phyloP scores from a whole-genome alignment of 30 jellyfish, hydroid and myxozoan genomes.

The Pseudorhiza aurosa region DNA sequence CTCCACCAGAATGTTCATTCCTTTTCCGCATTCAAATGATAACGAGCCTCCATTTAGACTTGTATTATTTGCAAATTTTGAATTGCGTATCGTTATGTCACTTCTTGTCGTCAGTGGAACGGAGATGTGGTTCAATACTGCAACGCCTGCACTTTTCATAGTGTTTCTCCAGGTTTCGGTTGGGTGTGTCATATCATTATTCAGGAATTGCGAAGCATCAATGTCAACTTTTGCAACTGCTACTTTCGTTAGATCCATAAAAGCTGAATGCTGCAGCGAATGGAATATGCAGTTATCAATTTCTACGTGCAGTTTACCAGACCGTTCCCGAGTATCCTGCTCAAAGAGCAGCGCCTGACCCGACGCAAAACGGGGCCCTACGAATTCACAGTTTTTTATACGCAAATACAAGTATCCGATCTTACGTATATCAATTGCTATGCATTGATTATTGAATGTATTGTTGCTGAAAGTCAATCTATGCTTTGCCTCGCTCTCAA shows the following conservation, averaged over 20 bases:
- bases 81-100: not conserved
- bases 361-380: not conserved
- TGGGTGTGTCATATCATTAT: not conserved
- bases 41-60: slow-evolving; percentile 5
- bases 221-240: not conserved
- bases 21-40: not conserved
- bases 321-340: not conserved
- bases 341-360: not conserved
- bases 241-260: not conserved
- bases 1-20: not conserved
- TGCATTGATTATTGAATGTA: not conserved
- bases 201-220: not conserved
- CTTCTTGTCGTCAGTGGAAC: not conserved
- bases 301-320: not conserved
- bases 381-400: not conserved
- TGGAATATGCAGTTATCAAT: not conserved
- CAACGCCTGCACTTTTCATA: not conserved
- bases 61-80: slow-evolving; percentile 11
- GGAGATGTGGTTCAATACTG: not conserved
- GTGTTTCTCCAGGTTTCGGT: not conserved
- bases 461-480: not conserved
- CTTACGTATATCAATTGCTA: not conserved
- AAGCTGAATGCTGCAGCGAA: not conserved
- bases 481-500: not conserved
- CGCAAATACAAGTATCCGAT: not conserved